These are phyloP conservation scores for Neoscelio sp. DNA, from an alignment of 2,888 invertebrate species.

Conservation along the genomic window DNA sequence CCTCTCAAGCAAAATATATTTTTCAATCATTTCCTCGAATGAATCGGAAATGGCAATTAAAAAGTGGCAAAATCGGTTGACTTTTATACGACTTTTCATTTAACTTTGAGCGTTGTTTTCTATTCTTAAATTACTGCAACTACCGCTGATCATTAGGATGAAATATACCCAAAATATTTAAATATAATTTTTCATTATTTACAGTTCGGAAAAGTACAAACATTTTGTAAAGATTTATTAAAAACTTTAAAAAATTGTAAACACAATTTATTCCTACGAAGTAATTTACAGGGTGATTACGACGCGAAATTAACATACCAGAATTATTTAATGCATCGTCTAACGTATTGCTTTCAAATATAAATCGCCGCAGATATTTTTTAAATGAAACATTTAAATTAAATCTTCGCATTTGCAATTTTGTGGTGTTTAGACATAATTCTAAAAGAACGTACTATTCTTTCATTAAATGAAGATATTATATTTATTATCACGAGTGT, in stretches of 20 bases:
- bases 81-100: constrained; percentile 52
- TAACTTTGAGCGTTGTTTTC: constrained; percentile 20
- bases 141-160: too few species aligned
- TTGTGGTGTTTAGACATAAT: too few species aligned
- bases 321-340: constrained; percentile 11
- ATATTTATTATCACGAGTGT: constrained; percentile 2
- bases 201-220: too few species aligned
- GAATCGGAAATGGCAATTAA: constrained; percentile 46
- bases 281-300: background rate
- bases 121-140: constrained; percentile 12
- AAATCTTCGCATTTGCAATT: too few species aligned
- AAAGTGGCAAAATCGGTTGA: constrained; percentile 36
- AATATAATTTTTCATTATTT: too few species aligned
- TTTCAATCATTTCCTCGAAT: constrained; percentile 54
- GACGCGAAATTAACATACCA: constrained; percentile 19
- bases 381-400: constrained; percentile 9
- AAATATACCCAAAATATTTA: too few species aligned
- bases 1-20: constrained; percentile 51
- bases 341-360: background rate
- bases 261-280: constrained; percentile 7
- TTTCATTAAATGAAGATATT: constrained; percentile 30
- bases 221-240: too few species aligned
- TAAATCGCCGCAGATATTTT: background rate
- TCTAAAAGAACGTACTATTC: too few species aligned
- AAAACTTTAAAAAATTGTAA: too few species aligned